A percentile compares a stretch with the other conserved stretches of the same genome.
Evolutionary conservation across 2,888 invertebrate genomes (phyloP).

Genomic region (Dromius quadrimaculatus): DNA sequence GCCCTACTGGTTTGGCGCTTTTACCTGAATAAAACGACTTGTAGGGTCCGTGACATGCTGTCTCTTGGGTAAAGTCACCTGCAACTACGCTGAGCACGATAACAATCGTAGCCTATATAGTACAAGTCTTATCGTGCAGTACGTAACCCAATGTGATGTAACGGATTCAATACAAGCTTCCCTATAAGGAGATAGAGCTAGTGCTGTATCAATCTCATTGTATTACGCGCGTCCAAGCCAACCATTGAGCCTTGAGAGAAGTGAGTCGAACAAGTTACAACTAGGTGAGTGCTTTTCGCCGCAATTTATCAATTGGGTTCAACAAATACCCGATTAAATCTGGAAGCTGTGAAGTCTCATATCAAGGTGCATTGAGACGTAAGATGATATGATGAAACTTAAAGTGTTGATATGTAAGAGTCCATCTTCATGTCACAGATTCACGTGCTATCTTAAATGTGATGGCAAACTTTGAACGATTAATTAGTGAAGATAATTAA

Average conservation of each 20-base stretch:
- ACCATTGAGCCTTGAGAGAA: slow-evolving; percentile 10
- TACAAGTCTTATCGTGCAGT: slow-evolving; percentile 62
- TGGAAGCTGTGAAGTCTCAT: slow-evolving; percentile 14
- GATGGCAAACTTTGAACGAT: slow-evolving; percentile 55
- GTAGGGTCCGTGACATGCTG: slow-evolving; percentile 18
- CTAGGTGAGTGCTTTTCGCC: slow-evolving; percentile 12
- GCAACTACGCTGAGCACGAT: slow-evolving; percentile 60
- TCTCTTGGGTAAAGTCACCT: slow-evolving; percentile 4
- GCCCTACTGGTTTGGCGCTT: not conserved
- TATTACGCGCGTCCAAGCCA: slow-evolving; percentile 29
- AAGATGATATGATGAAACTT: not conserved
- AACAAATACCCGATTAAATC: slow-evolving; percentile 40
- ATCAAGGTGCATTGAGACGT: not conserved
- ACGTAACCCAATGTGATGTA: slow-evolving; percentile 63
- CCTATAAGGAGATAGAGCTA: slow-evolving; percentile 27
- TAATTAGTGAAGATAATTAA: slow-evolving; percentile 56
- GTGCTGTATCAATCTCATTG: slow-evolving; percentile 31
- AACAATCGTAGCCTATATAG: slow-evolving; percentile 62
- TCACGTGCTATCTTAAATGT: slow-evolving; percentile 47
- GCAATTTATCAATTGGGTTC: slow-evolving; percentile 46
- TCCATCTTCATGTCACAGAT: slow-evolving; percentile 31
- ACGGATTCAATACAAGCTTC: slow-evolving; percentile 57
- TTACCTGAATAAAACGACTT: not conserved
- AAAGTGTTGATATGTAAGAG: slow-evolving; percentile 28
- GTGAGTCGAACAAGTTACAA: not conserved